Conservation (phyloP, 2,888 invertebrate species). For the Chloroclystis v-ata region DNA sequence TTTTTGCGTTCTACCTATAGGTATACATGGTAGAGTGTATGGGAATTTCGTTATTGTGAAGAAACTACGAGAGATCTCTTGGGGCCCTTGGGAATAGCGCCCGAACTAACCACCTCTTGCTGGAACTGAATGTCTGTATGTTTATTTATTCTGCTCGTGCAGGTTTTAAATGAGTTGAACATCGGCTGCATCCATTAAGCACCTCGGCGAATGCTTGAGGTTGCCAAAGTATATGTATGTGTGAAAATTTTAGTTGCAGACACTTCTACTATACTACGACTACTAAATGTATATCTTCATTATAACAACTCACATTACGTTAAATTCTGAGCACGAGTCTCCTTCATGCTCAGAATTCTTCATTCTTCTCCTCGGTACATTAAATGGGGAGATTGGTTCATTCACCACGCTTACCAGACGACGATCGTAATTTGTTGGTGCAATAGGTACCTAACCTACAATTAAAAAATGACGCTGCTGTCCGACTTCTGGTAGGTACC, state of each 20-base stretch:
- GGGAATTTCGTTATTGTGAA: conserved; percentile 68
- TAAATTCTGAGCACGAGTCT: too few relatives aligned
- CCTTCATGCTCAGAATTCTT: too few relatives aligned
- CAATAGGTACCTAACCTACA: too few relatives aligned
- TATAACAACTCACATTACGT: too few relatives aligned
- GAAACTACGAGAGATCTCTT: conserved; percentile 51
- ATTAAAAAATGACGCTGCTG: too few relatives aligned
- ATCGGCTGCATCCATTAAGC: conserved; percentile 1
- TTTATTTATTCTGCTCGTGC: conserved; percentile 10
- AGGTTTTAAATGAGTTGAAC: background rate
- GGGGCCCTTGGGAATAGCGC: conserved; percentile 63
- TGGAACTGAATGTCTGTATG: conserved; percentile 38
- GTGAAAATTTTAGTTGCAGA: background rate
- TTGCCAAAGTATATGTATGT: background rate
- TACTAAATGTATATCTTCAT: too few relatives aligned
- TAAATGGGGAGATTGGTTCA: too few relatives aligned
- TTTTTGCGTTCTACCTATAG: conserved; percentile 41
- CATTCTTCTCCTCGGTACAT: too few relatives aligned
- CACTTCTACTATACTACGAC: too few relatives aligned
- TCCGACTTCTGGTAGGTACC: too few relatives aligned
- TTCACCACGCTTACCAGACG: too few relatives aligned
- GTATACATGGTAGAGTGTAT: conserved; percentile 45
- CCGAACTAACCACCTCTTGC: conserved; percentile 69
- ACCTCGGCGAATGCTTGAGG: background rate
- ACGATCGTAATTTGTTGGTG: too few relatives aligned